Evolutionary conservation across 1,140 invertebrate species (phyloP).

Genomic region (Drosophila pandora): DNA sequence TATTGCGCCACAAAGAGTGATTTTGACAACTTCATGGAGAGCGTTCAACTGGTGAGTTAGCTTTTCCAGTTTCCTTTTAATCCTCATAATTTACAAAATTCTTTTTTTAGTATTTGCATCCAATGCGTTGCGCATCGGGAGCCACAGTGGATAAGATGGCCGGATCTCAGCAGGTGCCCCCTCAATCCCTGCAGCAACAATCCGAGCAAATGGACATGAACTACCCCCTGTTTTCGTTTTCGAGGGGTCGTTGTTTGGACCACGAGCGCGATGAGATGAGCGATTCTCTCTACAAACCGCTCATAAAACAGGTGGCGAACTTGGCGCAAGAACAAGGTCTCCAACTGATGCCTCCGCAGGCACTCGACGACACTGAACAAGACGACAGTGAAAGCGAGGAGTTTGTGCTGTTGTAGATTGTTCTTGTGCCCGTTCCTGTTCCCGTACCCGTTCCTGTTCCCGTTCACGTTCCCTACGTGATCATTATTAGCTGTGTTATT

Average conservation of each 20-base stretch:
- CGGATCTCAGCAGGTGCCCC: slow-evolving; percentile 7
- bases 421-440: neutral
- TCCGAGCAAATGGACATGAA: slow-evolving; percentile 85
- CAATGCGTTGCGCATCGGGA: slow-evolving; percentile 84
- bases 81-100: neutral
- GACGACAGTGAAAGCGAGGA: slow-evolving; percentile 90
- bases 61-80: neutral
- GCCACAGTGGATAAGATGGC: slow-evolving; percentile 51
- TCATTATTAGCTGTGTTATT: slow-evolving; percentile 67
- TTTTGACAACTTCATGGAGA: slow-evolving; percentile 90
- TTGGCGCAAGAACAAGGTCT: slow-evolving; percentile 82
- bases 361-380: slow-evolving; percentile 85
- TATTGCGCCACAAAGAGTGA: slow-evolving; percentile 91
- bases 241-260: slow-evolving; percentile 88
- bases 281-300: slow-evolving; percentile 84
- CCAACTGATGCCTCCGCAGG: slow-evolving; percentile 57
- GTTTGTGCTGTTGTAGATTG: slow-evolving; percentile 86
- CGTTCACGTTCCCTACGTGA: slow-evolving; percentile 4
- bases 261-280: slow-evolving; percentile 83
- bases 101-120: slow-evolving; percentile 86
- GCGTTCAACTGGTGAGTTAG: slow-evolving; percentile 86
- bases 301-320: slow-evolving; percentile 85
- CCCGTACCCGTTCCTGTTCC: neutral
- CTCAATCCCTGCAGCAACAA: slow-evolving; percentile 37
- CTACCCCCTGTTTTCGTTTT: slow-evolving; percentile 93